phyloP scores from a whole-genome alignment of 1,140 invertebrate species.

The Zaprionus capensis region DNA sequence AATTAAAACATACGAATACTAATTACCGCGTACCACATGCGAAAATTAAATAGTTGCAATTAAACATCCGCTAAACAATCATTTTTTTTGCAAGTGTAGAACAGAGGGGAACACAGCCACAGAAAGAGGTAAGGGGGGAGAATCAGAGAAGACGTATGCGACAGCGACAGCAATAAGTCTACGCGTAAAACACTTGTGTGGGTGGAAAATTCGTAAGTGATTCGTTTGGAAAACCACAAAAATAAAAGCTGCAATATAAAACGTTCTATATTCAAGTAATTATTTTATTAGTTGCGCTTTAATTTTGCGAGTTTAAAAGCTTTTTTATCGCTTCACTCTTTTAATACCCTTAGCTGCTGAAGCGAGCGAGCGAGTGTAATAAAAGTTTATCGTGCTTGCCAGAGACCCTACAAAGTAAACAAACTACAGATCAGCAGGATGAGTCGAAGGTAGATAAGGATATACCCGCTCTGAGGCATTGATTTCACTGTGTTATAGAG shows the following conservation, averaged over 20 bases:
- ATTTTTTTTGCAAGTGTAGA: constrained; percentile 56
- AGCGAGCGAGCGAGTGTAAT: neutral
- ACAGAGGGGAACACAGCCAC: neutral
- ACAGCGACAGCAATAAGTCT: constrained; percentile 10
- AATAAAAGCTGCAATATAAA: neutral
- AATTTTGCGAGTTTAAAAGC: constrained; percentile 4
- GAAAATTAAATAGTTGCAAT: constrained; percentile 84
- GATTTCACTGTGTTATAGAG: neutral
- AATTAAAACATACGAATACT: constrained; percentile 59
- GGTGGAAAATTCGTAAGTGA: neutral
- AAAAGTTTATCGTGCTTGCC: neutral
- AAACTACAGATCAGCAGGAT: neutral
- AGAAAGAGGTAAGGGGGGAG: neutral
- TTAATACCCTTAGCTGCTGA: neutral
- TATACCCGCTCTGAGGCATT: no score
- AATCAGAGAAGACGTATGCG: constrained; percentile 1
- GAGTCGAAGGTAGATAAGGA: neutral
- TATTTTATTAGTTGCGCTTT: constrained; percentile 9
- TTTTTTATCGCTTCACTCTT: constrained; percentile 4
- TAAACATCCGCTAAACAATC: constrained; percentile 84
- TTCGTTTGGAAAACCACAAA: neutral
- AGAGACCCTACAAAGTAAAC: constrained; percentile 2
- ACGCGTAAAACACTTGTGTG: neutral
- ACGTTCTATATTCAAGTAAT: neutral
- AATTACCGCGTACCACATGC: constrained; percentile 57